Conservation (phyloP, 1,140 invertebrate genomes). For the Theocolax elegans region DNA sequence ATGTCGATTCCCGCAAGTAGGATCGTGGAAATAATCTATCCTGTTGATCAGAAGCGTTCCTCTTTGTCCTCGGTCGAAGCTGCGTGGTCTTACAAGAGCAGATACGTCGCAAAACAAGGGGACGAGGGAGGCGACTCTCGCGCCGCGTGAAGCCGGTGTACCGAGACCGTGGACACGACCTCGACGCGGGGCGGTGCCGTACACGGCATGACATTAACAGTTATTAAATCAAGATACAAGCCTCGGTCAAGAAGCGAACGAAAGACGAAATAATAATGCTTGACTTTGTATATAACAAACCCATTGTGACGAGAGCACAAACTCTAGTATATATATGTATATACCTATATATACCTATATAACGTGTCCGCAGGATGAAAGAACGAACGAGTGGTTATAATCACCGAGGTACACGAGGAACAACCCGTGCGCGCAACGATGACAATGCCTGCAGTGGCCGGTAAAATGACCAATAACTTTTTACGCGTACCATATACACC, state of each 20-base stretch:
- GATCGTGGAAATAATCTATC: constrained; percentile 9
- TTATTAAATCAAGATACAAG: constrained; percentile 58
- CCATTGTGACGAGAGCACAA: constrained; percentile 49
- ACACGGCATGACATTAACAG: constrained; percentile 54
- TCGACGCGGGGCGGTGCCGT: constrained; percentile 9
- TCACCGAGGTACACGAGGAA: too few relatives aligned
- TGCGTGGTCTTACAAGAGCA: not conserved
- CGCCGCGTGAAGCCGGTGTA: constrained; percentile 24
- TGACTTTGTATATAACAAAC: constrained; percentile 47
- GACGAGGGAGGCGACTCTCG: constrained; percentile 29
- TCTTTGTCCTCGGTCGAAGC: not conserved
- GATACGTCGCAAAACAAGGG: too few relatives aligned
- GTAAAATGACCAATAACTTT: constrained; percentile 37
- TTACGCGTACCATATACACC: too few relatives aligned
- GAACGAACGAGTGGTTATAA: too few relatives aligned
- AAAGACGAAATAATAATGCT: constrained; percentile 47
- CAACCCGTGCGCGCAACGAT: too few relatives aligned
- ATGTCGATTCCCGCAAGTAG: not conserved
- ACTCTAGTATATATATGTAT: too few relatives aligned
- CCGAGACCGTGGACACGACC: not conserved
- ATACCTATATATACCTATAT: too few relatives aligned
- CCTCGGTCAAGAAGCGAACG: not conserved
- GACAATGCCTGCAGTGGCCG: too few relatives aligned
- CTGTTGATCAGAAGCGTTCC: constrained; percentile 8
- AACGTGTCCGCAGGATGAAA: too few relatives aligned